Conservation (phyloP, 2,888 invertebrate genomes). For the Gnatocerus cornutus region DNA sequence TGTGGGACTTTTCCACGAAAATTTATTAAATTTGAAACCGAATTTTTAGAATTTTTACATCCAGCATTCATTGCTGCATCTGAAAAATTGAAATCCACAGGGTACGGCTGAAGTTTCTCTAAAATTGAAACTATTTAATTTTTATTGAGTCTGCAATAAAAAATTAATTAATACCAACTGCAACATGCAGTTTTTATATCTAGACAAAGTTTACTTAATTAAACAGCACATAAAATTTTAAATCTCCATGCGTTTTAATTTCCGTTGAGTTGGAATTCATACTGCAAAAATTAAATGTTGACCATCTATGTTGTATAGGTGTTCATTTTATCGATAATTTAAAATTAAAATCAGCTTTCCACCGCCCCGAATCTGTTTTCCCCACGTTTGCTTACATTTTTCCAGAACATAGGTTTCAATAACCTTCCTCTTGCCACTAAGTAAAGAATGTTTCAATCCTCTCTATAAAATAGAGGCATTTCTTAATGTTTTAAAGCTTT, state of each 20-base stretch:
- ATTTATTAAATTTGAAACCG: neutral
- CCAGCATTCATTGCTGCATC: no score
- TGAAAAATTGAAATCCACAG: no score
- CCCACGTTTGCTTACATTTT: no score
- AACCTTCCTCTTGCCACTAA: neutral
- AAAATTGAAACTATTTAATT: slow-evolving; percentile 1
- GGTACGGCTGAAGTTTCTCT: no score
- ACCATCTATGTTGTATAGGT: neutral
- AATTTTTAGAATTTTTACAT: no score
- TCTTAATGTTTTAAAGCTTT: slow-evolving; percentile 22
- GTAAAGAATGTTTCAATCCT: neutral
- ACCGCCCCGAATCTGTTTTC: no score
- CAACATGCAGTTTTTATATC: slow-evolving; percentile 12
- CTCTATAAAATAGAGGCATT: slow-evolving; percentile 22
- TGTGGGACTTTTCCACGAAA: neutral
- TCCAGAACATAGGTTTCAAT: no score
- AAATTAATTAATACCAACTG: slow-evolving; percentile 11
- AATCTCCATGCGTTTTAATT: slow-evolving; percentile 5
- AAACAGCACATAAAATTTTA: slow-evolving; percentile 10
- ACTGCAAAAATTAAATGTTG: slow-evolving; percentile 6
- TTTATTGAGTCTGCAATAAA: slow-evolving; percentile 9
- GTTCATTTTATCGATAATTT: no score
- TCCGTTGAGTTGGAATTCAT: slow-evolving; percentile 10
- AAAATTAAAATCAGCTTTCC: no score
- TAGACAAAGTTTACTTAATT: slow-evolving; percentile 8